Conservation (phyloP, 2,113 vertebrate genomes). For the Ornithorhynchus anatinus region DNA sequence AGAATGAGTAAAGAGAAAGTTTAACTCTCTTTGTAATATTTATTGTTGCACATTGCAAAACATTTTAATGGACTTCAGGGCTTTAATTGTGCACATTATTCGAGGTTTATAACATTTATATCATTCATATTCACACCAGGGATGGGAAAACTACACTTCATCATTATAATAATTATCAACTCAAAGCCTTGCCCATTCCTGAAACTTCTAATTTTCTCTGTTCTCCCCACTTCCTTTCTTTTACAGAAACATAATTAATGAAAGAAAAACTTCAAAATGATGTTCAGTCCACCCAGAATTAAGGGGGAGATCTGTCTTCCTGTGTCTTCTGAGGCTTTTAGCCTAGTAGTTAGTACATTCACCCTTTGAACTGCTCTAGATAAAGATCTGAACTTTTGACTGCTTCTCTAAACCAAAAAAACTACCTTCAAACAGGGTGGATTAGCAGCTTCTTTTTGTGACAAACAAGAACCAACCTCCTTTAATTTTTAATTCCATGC, state of each 20-base stretch:
- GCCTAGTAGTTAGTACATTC: no score
- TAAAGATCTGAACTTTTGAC: not conserved
- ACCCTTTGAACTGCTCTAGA: not conserved
- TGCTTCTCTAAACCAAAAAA: conserved; percentile 12
- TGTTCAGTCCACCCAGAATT: not conserved
- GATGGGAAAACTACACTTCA: not conserved
- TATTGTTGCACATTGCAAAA: no score
- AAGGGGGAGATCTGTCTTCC: not conserved
- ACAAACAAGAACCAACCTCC: not conserved
- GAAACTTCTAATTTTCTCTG: not conserved
- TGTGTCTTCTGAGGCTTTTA: not conserved
- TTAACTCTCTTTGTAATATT: no score
- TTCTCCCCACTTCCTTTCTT: not conserved
- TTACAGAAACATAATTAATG: no score
- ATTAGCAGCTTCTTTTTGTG: not conserved
- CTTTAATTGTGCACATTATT: no score
- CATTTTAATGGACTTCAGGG: no score
- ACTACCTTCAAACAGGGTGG: not conserved
- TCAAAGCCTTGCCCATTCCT: not conserved
- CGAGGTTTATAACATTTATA: not conserved
- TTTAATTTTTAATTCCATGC: no score
- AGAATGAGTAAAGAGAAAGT: no score
- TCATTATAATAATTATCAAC: conserved; percentile 17
- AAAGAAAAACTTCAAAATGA: no score
- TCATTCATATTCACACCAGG: not conserved